Evolutionary conservation across 2,888 invertebrate species (phyloP).

Genomic region (Morinoia aosen): DNA sequence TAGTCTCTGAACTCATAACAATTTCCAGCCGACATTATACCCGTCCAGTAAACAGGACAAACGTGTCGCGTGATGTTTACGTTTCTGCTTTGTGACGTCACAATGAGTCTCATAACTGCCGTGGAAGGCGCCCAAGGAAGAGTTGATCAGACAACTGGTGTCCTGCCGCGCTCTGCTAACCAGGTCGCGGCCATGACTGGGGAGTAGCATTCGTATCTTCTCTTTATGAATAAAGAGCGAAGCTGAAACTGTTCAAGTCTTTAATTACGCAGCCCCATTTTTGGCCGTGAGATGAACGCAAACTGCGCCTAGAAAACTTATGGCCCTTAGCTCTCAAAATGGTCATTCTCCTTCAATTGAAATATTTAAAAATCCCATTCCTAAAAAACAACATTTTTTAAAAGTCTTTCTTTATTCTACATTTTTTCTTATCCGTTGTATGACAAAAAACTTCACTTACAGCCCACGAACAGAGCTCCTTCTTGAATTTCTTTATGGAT

Average conservation of each 20-base stretch:
- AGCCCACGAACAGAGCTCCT: background rate
- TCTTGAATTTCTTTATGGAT: background rate
- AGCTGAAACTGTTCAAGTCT: background rate
- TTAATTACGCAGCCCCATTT: background rate
- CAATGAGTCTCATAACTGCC: too few relatives aligned
- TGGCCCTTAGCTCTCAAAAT: background rate
- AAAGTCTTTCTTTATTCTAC: background rate
- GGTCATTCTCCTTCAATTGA: too few relatives aligned
- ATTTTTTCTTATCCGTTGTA: too few relatives aligned
- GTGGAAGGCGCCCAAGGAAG: too few relatives aligned
- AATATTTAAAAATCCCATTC: background rate
- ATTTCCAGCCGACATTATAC: background rate
- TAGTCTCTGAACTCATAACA: background rate
- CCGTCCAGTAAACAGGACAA: background rate
- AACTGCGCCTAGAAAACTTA: background rate
- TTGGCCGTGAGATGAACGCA: background rate
- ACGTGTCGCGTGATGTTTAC: background rate
- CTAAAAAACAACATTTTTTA: background rate
- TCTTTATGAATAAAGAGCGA: background rate
- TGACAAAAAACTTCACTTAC: too few relatives aligned
- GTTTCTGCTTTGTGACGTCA: too few relatives aligned
- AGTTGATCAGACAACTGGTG: too few relatives aligned
- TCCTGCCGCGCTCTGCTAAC: too few relatives aligned
- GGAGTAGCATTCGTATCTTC: too few relatives aligned
- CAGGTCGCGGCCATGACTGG: too few relatives aligned